Percentiles rank a stretch among this genome's conserved stretches.
Conservation (phyloP, 2,797 vertebrate species). For the Orestias chungarensis region DNA sequence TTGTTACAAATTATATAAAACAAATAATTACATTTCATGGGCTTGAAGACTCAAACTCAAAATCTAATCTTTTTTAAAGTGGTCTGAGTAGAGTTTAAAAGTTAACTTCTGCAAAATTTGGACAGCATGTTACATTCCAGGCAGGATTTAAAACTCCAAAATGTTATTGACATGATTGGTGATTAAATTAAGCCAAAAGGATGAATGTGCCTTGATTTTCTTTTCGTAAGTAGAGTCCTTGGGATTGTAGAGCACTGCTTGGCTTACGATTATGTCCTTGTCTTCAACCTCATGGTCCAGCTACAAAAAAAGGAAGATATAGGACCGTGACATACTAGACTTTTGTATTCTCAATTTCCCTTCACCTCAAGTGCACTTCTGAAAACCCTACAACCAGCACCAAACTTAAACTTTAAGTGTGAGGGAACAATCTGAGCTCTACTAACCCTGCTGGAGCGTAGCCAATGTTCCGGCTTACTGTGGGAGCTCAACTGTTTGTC, state of each 20-base stretch:
- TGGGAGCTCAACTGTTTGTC: constrained; percentile 40
- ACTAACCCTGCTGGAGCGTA: constrained; percentile 64
- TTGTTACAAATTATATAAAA: not conserved
- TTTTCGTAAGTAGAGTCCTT: constrained; percentile 18
- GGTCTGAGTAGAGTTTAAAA: not conserved
- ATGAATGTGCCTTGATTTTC: constrained; percentile 51
- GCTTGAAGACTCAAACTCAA: not conserved
- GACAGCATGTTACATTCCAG: not conserved
- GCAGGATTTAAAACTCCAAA: not conserved
- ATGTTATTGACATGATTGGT: not conserved
- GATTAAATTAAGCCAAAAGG: not conserved
- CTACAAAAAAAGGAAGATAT: constrained; percentile 39
- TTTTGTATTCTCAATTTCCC: constrained; percentile 1
- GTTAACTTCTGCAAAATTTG: not conserved
- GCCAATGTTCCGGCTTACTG: constrained; percentile 43
- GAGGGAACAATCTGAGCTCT: constrained; percentile 39
- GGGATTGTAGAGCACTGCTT: constrained; percentile 59
- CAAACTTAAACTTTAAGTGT: constrained; percentile 32
- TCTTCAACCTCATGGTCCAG: constrained; percentile 37
- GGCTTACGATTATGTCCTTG: constrained; percentile 45
- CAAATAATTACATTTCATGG: not conserved
- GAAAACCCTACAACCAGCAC: constrained; percentile 35
- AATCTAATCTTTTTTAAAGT: not conserved
- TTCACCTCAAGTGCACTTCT: constrained; percentile 14
- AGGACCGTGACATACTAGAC: constrained; percentile 4